Conservation (phyloP, 2,888 invertebrate genomes). For the Ophion ellenae region DNA sequence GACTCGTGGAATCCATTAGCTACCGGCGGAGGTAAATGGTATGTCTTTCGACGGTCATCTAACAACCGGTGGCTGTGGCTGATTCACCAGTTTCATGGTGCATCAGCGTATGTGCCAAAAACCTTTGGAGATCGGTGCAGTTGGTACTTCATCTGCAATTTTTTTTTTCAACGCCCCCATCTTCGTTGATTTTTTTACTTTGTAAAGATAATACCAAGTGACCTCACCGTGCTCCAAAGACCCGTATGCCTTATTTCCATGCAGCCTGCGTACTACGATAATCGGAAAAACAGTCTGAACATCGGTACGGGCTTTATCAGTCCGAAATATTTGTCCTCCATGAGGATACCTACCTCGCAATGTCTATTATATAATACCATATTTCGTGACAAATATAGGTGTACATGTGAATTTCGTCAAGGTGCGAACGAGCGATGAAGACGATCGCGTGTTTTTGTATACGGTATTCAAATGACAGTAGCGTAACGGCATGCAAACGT, state of each 20-base stretch:
- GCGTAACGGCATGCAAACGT: slow-evolving; percentile 75
- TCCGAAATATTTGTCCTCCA: not conserved
- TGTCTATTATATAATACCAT: slow-evolving; percentile 25
- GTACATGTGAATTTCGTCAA: slow-evolving; percentile 21
- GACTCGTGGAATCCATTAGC: slow-evolving; percentile 1
- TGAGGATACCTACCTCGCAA: slow-evolving; percentile 59
- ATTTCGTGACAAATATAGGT: not conserved
- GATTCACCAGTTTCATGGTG: too few relatives aligned
- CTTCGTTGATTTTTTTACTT: not conserved
- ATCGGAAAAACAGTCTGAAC: not conserved
- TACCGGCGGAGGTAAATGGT: slow-evolving; percentile 26
- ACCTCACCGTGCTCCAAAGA: slow-evolving; percentile 17
- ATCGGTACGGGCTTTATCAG: not conserved
- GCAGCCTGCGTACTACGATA: slow-evolving; percentile 17
- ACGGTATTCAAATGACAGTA: slow-evolving; percentile 12
- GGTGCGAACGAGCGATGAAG: slow-evolving; percentile 54
- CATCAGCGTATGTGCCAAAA: not conserved
- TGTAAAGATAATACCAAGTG: too few relatives aligned
- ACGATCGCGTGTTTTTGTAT: slow-evolving; percentile 55
- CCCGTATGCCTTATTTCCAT: slow-evolving; percentile 41
- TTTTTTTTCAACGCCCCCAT: slow-evolving; percentile 2
- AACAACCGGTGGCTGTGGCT: too few relatives aligned
- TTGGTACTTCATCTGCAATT: not conserved
- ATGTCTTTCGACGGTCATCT: too few relatives aligned
- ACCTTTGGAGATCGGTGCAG: slow-evolving; percentile 9